A percentile compares a stretch with the other conserved stretches of the same genome.
These are phyloP conservation scores for Catonia carolina DNA, from an alignment of 2,888 invertebrate species.

Conservation along the genomic window DNA sequence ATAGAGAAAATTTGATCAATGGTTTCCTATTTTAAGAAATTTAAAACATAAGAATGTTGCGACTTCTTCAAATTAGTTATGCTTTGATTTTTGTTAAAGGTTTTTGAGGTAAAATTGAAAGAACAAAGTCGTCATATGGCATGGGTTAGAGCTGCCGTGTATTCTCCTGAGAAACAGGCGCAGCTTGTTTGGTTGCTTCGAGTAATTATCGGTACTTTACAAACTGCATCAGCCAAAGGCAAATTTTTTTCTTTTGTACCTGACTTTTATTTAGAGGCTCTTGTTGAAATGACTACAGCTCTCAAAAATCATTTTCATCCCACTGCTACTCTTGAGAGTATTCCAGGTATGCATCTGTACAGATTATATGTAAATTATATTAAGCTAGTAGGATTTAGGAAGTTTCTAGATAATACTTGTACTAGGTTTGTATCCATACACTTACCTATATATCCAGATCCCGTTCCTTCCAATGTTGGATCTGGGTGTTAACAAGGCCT, in stretches of 20 bases:
- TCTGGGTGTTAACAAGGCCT: no score
- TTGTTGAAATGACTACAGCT: conserved; percentile 57
- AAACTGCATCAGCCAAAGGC: conserved; percentile 52
- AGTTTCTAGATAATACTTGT: no score
- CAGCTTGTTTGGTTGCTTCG: conserved; percentile 56
- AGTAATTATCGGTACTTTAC: conserved; percentile 53
- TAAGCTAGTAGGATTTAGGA: neutral
- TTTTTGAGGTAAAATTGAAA: conserved; percentile 54
- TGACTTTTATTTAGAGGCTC: conserved; percentile 63
- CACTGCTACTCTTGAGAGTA: conserved; percentile 51
- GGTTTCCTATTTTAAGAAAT: no score
- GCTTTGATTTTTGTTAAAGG: conserved; percentile 39
- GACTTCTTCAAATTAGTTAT: no score
- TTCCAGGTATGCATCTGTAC: conserved; percentile 43
- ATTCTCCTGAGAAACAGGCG: conserved; percentile 55
- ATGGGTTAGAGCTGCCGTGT: conserved; percentile 61
- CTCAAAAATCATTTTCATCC: conserved; percentile 59
- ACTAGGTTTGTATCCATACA: no score
- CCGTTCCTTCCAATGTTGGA: no score
- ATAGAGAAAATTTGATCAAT: no score
- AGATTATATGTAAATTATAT: neutral
- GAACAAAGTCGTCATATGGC: conserved; percentile 59
- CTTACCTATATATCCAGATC: no score
- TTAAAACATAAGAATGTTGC: no score
- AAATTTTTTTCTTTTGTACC: conserved; percentile 61